These are phyloP conservation scores for Tetragnatha versicolor DNA, from an alignment of 1,140 invertebrate species.

Conservation along the genomic window DNA sequence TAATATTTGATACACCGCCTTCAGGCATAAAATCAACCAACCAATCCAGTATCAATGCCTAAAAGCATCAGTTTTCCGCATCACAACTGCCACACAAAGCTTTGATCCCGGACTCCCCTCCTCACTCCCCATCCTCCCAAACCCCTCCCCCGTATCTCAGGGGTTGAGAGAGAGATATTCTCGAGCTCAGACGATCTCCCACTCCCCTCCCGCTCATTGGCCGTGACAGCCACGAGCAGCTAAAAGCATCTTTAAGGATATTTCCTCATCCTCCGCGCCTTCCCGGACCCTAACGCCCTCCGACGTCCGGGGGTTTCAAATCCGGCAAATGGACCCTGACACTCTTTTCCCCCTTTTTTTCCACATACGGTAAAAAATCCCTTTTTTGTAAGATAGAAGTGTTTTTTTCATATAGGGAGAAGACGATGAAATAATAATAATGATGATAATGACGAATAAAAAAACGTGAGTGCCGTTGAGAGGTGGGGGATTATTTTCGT, in stretches of 20 bases:
- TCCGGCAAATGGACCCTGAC: too few relatives aligned
- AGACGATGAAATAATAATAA: too few relatives aligned
- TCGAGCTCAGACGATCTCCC: not conserved
- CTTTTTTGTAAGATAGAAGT: too few relatives aligned
- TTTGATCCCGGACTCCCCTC: not conserved
- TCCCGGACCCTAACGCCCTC: conserved; percentile 20
- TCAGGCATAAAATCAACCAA: too few relatives aligned
- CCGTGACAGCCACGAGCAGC: conserved; percentile 33
- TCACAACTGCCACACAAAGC: not conserved
- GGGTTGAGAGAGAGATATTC: not conserved
- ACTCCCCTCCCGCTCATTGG: conserved; percentile 15
- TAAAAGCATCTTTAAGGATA: conserved; percentile 46
- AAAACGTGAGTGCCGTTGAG: too few relatives aligned
- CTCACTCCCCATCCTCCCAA: not conserved
- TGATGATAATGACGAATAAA: too few relatives aligned
- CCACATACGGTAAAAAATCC: too few relatives aligned
- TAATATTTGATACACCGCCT: too few relatives aligned
- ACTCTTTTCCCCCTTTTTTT: too few relatives aligned
- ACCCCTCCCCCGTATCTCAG: too few relatives aligned
- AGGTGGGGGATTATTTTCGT: too few relatives aligned
- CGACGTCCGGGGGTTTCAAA: conserved; percentile 30
- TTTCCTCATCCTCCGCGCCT: conserved; percentile 36
- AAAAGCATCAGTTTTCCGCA: not conserved
- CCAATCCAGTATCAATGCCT: not conserved
- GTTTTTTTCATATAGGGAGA: too few relatives aligned